Conservation (phyloP, 37 sponge, comb jelly and placozoan species). For the Hormiphora californensis region DNA sequence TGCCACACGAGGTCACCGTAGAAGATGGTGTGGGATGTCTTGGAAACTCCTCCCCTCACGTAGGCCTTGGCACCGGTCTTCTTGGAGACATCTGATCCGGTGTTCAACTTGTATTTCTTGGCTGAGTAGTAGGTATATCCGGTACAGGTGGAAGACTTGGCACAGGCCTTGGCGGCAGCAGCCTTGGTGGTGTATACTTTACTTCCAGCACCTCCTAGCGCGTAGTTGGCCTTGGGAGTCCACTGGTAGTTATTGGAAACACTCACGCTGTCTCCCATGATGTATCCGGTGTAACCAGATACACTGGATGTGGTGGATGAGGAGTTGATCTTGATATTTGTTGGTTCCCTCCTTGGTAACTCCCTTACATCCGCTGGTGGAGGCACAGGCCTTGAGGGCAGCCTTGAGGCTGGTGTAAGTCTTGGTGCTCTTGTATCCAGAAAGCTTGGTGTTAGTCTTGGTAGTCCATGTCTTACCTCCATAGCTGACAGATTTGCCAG, state of each 20-base stretch:
- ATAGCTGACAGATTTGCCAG: neutral
- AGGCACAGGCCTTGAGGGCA: neutral
- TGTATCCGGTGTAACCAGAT: neutral
- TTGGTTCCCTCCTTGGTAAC: neutral
- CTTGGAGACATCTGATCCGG: neutral
- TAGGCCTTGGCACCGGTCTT: neutral
- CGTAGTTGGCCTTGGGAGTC: constrained; percentile 12
- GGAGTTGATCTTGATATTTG: neutral
- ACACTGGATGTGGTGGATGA: neutral
- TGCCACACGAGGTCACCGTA: neutral
- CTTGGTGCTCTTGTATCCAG: neutral
- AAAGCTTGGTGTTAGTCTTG: neutral
- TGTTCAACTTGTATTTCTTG: neutral
- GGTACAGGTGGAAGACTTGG: neutral
- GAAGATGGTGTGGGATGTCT: neutral
- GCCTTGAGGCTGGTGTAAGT: neutral
- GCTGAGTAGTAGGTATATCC: neutral
- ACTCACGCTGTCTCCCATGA: neutral
- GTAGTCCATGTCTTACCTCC: neutral
- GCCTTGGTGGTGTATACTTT: neutral
- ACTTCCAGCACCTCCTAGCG: neutral
- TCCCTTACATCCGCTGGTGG: neutral
- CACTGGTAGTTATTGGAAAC: neutral
- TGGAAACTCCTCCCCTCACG: neutral
- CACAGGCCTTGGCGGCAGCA: neutral